phyloP scores from a whole-genome alignment of 2,113 vertebrate genomes.

The Orcinus orca region DNA sequence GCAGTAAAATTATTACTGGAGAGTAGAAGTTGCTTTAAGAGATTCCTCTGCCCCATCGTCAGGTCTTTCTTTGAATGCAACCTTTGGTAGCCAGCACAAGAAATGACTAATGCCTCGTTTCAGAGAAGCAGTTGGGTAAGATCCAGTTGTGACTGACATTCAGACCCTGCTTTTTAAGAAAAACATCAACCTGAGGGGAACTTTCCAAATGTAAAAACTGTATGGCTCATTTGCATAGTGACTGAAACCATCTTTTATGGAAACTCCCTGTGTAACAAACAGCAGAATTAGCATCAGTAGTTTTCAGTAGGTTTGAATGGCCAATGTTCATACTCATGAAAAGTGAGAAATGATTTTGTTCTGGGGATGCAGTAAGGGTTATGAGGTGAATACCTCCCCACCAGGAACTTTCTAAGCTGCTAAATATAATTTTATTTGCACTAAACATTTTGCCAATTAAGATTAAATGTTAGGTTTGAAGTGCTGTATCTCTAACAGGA shows the following conservation, averaged over 20 bases:
- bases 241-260: slow-evolving; percentile 12
- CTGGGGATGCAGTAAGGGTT: background rate
- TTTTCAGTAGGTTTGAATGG: background rate
- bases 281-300: background rate
- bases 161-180: background rate
- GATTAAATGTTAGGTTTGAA: slow-evolving; percentile 64
- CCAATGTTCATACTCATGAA: background rate
- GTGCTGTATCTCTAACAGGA: slow-evolving; percentile 48
- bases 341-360: background rate
- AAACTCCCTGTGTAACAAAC: background rate
- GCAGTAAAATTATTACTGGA: slow-evolving; percentile 12
- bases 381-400: background rate
- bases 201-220: slow-evolving; percentile 12
- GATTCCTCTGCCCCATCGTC: background rate
- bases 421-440: slow-evolving; percentile 67
- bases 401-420: slow-evolving; percentile 58
- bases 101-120: background rate
- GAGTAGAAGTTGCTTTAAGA: background rate
- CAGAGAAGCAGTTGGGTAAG: background rate
- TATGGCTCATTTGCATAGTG: background rate
- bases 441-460: slow-evolving; percentile 57
- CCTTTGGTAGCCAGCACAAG: background rate
- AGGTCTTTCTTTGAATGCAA: background rate
- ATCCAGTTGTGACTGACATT: background rate
- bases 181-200: background rate